A percentile compares a stretch with the other conserved stretches of the same genome.
Conservation (phyloP, 2,888 invertebrate genomes). For the Drosophila rellima region DNA sequence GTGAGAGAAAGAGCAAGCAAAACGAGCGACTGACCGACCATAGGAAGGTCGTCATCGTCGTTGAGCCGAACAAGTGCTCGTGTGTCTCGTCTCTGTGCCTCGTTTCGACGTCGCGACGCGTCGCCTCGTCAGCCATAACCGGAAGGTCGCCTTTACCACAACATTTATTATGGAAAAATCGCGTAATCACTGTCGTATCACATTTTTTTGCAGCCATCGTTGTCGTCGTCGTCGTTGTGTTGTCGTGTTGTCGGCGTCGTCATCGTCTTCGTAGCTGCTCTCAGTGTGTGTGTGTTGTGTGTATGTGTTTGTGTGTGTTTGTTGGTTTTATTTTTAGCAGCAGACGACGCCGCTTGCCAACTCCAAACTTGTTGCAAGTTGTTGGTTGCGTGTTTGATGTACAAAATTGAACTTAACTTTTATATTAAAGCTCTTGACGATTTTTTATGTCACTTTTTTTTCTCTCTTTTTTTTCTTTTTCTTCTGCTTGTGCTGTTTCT, state of each 20-base stretch:
- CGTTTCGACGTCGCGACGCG: constrained; percentile 40
- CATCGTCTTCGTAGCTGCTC: constrained; percentile 25
- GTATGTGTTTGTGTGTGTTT: constrained; percentile 19
- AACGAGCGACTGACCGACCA: constrained; percentile 43
- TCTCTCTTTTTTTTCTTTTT: constrained; percentile 1
- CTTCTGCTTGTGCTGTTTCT: neutral
- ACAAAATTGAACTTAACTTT: constrained; percentile 58
- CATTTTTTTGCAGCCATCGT: constrained; percentile 49
- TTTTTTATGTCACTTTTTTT: constrained; percentile 13
- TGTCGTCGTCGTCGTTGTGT: constrained; percentile 21
- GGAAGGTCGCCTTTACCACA: constrained; percentile 84
- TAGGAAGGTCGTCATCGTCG: constrained; percentile 74
- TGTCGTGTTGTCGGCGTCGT: constrained; percentile 18
- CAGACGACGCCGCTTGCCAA: constrained; percentile 60
- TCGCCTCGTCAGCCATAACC: constrained; percentile 67
- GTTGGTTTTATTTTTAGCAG: constrained; percentile 72
- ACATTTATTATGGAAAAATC: constrained; percentile 82
- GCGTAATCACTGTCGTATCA: constrained; percentile 82
- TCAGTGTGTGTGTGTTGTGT: neutral
- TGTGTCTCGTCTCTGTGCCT: constrained; percentile 28
- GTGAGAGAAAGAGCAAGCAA: constrained; percentile 22
- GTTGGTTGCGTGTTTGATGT: constrained; percentile 66
- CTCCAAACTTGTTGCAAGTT: constrained; percentile 80
- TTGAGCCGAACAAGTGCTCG: constrained; percentile 69
- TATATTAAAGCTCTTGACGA: constrained; percentile 58